Conservation (phyloP, 2,113 vertebrate genomes). For the Laterallus jamaicensis region DNA sequence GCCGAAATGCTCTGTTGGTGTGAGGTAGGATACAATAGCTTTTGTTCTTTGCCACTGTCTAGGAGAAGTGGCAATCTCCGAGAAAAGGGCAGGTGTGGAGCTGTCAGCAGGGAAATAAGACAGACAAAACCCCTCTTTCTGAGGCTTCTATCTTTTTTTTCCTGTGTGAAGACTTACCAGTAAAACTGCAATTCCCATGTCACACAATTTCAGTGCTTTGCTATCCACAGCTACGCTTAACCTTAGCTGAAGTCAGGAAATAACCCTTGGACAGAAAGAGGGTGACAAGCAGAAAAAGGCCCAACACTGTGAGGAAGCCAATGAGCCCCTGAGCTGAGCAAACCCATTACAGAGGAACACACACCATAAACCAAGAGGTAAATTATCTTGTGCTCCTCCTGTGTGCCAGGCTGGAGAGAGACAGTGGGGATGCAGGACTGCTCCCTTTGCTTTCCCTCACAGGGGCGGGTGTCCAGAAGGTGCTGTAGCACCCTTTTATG, state of each 20-base stretch:
- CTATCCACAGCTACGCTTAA: background rate
- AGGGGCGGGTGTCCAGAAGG: background rate
- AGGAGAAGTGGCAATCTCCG: background rate
- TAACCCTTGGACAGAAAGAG: background rate
- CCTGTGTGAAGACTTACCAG: background rate
- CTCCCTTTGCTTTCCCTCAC: background rate
- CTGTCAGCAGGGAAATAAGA: background rate
- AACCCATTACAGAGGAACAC: background rate
- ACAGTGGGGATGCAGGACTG: fast-evolving
- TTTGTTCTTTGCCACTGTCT: background rate
- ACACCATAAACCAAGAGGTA: fast-evolving
- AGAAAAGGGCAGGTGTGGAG: conserved; percentile 2
- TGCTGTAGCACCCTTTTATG: background rate
- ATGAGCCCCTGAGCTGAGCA: background rate
- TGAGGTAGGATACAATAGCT: background rate
- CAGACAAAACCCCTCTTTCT: background rate
- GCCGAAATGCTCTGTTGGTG: background rate
- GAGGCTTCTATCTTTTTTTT: background rate
- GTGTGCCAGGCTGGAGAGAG: fast-evolving
- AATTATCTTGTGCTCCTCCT: background rate
- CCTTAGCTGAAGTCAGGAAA: background rate
- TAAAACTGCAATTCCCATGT: background rate
- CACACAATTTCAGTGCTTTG: background rate
- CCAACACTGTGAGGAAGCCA: background rate
- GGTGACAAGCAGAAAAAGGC: background rate